Conservation (phyloP, 2,888 invertebrate genomes). For the Thelaira solivaga region DNA sequence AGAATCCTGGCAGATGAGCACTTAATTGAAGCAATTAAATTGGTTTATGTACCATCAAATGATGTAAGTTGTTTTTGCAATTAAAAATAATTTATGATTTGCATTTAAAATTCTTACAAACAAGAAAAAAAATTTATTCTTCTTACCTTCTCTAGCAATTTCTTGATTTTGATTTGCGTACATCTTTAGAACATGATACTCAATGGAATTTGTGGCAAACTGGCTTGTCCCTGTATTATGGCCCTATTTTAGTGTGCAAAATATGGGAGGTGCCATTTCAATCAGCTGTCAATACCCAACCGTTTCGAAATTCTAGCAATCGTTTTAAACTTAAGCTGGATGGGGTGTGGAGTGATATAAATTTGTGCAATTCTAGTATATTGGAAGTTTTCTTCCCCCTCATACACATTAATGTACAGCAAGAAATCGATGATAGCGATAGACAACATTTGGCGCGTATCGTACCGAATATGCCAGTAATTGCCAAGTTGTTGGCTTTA, state of each 20-base stretch:
- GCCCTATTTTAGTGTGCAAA: slow-evolving; percentile 87
- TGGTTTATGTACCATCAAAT: slow-evolving; percentile 83
- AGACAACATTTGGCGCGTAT: slow-evolving; percentile 71
- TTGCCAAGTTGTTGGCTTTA: slow-evolving; percentile 89
- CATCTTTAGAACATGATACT: slow-evolving; percentile 77
- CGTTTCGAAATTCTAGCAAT: slow-evolving; percentile 78
- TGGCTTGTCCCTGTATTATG: slow-evolving; percentile 91
- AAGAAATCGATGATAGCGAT: slow-evolving; percentile 79
- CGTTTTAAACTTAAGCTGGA: slow-evolving; percentile 88
- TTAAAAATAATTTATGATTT: background rate
- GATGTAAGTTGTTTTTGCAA: slow-evolving; percentile 78
- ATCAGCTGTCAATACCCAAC: slow-evolving; percentile 78
- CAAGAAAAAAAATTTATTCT: too few relatives aligned
- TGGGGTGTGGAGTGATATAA: slow-evolving; percentile 90
- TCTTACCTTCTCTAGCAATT: slow-evolving; percentile 65
- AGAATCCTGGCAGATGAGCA: slow-evolving; percentile 93
- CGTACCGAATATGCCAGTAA: slow-evolving; percentile 87
- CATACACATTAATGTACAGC: slow-evolving; percentile 76
- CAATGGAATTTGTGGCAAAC: slow-evolving; percentile 97
- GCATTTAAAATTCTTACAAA: background rate
- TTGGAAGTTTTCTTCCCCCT: slow-evolving; percentile 91
- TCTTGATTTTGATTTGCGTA: slow-evolving; percentile 72
- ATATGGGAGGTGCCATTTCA: slow-evolving; percentile 87
- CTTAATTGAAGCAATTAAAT: slow-evolving; percentile 86
- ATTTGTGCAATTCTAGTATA: slow-evolving; percentile 87